A percentile compares a stretch with the other conserved stretches of the same genome.
Conservation (phyloP, 2,888 invertebrate species). For the Heliconius erato region DNA sequence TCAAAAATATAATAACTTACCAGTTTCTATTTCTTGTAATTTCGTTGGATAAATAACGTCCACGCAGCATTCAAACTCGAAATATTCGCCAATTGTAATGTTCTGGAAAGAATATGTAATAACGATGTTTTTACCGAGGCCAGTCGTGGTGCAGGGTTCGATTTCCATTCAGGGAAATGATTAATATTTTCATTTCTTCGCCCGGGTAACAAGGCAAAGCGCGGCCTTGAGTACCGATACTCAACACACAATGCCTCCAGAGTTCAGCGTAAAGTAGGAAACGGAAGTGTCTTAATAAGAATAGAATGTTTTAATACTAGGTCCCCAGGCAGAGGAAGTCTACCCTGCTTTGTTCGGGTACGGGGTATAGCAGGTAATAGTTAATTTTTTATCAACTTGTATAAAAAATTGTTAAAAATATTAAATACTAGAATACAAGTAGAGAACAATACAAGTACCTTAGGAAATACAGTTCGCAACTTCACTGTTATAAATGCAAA, state of each 20-base stretch:
- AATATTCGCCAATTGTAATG: conserved; percentile 21
- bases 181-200: too few species aligned
- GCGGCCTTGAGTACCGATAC: too few species aligned
- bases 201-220: too few species aligned
- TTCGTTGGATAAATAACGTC: conserved; percentile 18
- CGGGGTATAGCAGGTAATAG: too few species aligned
- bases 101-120: conserved; percentile 16
- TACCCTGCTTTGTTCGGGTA: too few species aligned
- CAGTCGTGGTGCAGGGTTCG: too few species aligned
- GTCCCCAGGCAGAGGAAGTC: too few species aligned
- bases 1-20: neutral
- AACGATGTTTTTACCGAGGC: neutral
- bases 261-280: too few species aligned
- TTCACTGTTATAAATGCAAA: conserved; percentile 60
- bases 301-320: too few species aligned
- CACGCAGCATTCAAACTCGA: conserved; percentile 28
- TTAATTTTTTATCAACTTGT: neutral
- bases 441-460: conserved; percentile 53
- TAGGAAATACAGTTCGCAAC: conserved; percentile 50
- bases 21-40: conserved; percentile 15
- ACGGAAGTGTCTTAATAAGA: too few species aligned
- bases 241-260: too few species aligned
- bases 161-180: too few species aligned
- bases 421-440: neutral
- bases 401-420: neutral